A percentile compares a stretch with the other conserved stretches of the same genome.
Conservation (phyloP, 2,888 invertebrate species). For the Lasioglossum malachurum region DNA sequence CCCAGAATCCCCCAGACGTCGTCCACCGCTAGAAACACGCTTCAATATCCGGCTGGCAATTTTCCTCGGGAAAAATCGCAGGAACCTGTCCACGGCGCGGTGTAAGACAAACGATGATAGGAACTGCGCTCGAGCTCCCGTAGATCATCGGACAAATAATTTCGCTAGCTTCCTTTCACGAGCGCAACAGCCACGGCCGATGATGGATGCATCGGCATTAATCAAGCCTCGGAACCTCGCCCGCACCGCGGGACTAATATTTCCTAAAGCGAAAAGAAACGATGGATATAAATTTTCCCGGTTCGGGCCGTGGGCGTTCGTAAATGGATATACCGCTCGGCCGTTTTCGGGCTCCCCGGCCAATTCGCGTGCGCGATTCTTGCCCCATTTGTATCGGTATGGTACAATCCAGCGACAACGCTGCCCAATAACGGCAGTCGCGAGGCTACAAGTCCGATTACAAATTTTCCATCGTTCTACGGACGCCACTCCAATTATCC, state of each 20-base stretch:
- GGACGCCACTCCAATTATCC: constrained; percentile 29
- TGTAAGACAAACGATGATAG: constrained; percentile 6
- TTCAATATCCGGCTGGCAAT: neutral
- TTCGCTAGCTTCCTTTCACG: constrained; percentile 23
- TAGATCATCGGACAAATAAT: constrained; percentile 21
- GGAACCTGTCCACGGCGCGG: neutral
- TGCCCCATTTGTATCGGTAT: constrained; percentile 47
- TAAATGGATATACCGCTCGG: constrained; percentile 41
- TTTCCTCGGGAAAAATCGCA: neutral
- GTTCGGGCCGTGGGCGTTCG: constrained; percentile 28
- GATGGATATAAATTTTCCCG: constrained; percentile 51
- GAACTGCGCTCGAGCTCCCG: constrained; percentile 10
- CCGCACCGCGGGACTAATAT: constrained; percentile 32
- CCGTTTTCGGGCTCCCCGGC: constrained; percentile 44
- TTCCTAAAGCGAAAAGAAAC: constrained; percentile 51
- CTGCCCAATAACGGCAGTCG: constrained; percentile 33
- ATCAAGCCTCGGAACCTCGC: constrained; percentile 29
- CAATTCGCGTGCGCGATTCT: constrained; percentile 48
- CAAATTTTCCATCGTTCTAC: constrained; percentile 47
- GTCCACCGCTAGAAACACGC: neutral
- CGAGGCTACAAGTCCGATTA: constrained; percentile 35
- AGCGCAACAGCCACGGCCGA: neutral
- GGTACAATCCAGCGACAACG: neutral
- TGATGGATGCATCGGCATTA: constrained; percentile 34
- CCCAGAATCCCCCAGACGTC: neutral